A percentile compares a stretch with the other conserved stretches of the same genome.
phyloP scores from a whole-genome alignment of 2,113 vertebrate genomes.

The Macquaria australasica region DNA sequence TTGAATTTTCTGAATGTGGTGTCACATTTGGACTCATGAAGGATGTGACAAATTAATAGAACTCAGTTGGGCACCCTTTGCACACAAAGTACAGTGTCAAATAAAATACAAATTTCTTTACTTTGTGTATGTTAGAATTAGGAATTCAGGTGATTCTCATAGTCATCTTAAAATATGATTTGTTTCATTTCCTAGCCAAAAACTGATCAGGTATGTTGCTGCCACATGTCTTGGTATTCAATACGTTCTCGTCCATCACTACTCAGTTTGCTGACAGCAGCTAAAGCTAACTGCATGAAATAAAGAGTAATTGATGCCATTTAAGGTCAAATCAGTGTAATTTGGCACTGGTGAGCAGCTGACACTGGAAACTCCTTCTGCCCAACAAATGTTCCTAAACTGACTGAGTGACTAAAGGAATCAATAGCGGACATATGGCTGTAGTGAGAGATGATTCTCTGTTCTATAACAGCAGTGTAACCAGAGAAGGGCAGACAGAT shows the following conservation, averaged over 20 bases:
- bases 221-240: neutral
- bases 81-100: neutral
- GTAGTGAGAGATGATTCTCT: neutral
- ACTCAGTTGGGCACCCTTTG: neutral
- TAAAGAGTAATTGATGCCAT: slow-evolving; percentile 48
- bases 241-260: neutral
- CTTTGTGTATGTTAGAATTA: neutral
- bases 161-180: neutral
- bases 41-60: neutral
- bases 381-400: slow-evolving; percentile 8
- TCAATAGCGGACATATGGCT: slow-evolving; percentile 65
- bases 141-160: neutral
- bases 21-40: slow-evolving; percentile 2
- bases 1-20: slow-evolving; percentile 15
- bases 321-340: slow-evolving; percentile 40
- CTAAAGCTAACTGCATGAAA: slow-evolving; percentile 22
- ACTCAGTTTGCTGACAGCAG: slow-evolving; percentile 2
- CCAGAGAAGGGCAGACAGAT: slow-evolving; percentile 57
- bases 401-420: slow-evolving; percentile 18
- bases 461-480: slow-evolving; percentile 34
- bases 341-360: slow-evolving; percentile 34
- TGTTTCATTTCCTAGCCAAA: neutral
- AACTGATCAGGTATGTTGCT: neutral
- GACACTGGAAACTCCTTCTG: slow-evolving; percentile 33
- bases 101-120: neutral